These are phyloP conservation scores for Goniozus legneri DNA, from an alignment of 1,140 invertebrate genomes.

Conservation along the genomic window DNA sequence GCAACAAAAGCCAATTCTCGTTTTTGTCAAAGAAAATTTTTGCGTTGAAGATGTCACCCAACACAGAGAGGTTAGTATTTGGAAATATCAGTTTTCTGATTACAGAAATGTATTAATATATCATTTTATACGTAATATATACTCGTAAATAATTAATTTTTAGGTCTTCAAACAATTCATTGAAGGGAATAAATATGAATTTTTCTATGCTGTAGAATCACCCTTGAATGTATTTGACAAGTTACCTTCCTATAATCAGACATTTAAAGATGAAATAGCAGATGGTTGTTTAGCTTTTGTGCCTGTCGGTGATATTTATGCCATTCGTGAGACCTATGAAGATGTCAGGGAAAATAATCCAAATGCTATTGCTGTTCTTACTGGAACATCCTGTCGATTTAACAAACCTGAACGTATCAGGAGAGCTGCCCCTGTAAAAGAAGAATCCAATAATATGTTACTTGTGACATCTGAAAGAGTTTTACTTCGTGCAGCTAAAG, in stretches of 20 bases:
- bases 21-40: slow-evolving; percentile 36
- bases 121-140: too few relatives aligned
- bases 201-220: slow-evolving; percentile 34
- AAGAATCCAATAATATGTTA: too few relatives aligned
- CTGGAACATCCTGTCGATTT: slow-evolving; percentile 40
- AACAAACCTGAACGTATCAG: slow-evolving; percentile 31
- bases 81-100: too few relatives aligned
- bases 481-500: too few relatives aligned
- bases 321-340: slow-evolving; percentile 35
- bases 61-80: slow-evolving; percentile 36
- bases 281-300: slow-evolving; percentile 29
- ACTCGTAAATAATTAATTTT: too few relatives aligned
- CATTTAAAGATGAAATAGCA: slow-evolving; percentile 22
- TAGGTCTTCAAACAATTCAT: too few relatives aligned
- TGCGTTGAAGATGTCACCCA: slow-evolving; percentile 42
- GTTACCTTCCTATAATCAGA: slow-evolving; percentile 31
- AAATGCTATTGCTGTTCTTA: slow-evolving; percentile 33
- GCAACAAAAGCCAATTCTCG: slow-evolving; percentile 21
- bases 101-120: too few relatives aligned
- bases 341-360: slow-evolving; percentile 27
- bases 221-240: slow-evolving; percentile 32
- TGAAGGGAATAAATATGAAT: too few relatives aligned
- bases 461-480: too few relatives aligned
- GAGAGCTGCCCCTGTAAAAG: too few relatives aligned
- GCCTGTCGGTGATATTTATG: slow-evolving; percentile 28